phyloP scores from a whole-genome alignment of 1,140 invertebrate species.

The Limonius californicus region DNA sequence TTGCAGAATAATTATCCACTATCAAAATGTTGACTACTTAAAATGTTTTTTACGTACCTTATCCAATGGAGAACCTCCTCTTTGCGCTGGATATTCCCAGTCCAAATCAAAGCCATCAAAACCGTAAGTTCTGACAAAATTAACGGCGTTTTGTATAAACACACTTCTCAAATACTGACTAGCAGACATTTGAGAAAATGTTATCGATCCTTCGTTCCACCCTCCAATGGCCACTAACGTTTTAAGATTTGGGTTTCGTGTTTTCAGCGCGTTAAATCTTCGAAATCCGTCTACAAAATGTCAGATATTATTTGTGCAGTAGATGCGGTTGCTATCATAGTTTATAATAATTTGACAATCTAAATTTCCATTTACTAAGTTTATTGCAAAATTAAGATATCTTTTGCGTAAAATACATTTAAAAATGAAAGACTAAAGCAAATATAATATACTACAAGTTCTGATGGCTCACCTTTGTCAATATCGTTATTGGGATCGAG shows the following conservation, averaged over 20 bases:
- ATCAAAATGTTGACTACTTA: background rate
- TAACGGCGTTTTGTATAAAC: conserved; percentile 51
- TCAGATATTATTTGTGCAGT: background rate
- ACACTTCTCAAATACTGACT: conserved; percentile 25
- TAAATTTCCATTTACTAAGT: too few relatives aligned
- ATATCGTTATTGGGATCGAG: conserved; percentile 65
- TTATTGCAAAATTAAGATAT: too few relatives aligned
- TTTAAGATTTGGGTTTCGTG: conserved; percentile 58
- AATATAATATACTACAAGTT: too few relatives aligned
- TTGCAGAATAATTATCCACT: background rate
- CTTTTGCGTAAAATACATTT: too few relatives aligned
- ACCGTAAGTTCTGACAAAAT: conserved; percentile 18
- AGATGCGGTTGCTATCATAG: too few relatives aligned
- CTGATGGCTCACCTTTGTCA: conserved; percentile 26
- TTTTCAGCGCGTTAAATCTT: conserved; percentile 52
- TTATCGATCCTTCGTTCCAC: conserved; percentile 63
- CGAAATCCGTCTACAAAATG: conserved; percentile 4
- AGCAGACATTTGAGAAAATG: conserved; percentile 52
- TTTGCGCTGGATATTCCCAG: conserved; percentile 68
- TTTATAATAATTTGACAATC: background rate
- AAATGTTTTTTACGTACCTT: background rate
- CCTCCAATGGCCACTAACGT: conserved; percentile 68
- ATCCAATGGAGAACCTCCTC: conserved; percentile 13
- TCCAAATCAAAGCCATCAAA: conserved; percentile 79
- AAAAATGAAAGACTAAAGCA: background rate